A percentile compares a stretch with the other conserved stretches of the same genome.
phyloP scores from a whole-genome alignment of 2,113 vertebrate species.

The Regulus satrapa region DNA sequence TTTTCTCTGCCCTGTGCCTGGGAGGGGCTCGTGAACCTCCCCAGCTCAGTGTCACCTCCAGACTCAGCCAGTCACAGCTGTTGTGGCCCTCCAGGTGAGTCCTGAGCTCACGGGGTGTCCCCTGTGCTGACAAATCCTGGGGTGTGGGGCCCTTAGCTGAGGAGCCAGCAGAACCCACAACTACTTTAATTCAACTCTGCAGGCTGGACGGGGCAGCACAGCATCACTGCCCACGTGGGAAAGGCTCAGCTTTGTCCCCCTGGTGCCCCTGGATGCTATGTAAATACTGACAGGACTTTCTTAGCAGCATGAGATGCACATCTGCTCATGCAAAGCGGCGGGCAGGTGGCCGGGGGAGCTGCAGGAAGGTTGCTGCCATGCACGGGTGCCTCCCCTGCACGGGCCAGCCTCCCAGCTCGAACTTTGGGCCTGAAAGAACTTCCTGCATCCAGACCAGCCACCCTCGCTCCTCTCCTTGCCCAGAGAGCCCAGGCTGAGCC shows the following conservation, averaged over 20 bases:
- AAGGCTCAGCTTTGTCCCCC: background rate
- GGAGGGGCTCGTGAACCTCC: background rate
- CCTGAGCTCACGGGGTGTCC: background rate
- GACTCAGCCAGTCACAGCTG: rapidly evolving
- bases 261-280: rapidly evolving
- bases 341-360: rapidly evolving
- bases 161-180: background rate
- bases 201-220: background rate
- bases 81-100: background rate
- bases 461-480: background rate
- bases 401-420: background rate
- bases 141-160: background rate
- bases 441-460: background rate
- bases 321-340: background rate
- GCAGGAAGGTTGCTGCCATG: background rate
- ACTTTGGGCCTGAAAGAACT: background rate
- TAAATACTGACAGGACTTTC: background rate
- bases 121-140: rapidly evolving
- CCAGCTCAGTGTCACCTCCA: background rate
- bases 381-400: background rate
- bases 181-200: rapidly evolving
- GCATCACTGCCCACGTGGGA: rapidly evolving
- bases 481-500: background rate
- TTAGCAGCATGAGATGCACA: background rate
- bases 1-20: background rate